Evolutionary conservation across 2,888 invertebrate species (phyloP), one percentile per base, ranked within the genome.

Genomic region (Amblyjoppa proteus): DNA sequence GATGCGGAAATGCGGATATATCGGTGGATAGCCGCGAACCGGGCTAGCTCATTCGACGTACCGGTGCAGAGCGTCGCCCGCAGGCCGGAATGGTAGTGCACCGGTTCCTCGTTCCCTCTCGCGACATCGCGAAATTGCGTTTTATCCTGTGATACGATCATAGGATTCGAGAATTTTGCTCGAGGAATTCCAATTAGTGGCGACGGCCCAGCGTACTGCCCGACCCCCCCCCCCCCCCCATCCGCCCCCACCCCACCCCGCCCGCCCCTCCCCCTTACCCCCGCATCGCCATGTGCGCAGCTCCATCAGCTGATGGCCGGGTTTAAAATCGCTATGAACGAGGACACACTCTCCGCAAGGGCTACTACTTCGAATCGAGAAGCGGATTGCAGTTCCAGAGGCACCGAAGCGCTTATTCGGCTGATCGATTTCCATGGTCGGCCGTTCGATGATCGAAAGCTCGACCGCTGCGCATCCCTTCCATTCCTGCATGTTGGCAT

Each of bases 121-220:
- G 84, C 34, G 77, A 89, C 88, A 87, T 88, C 86, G 87, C 83
- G 87, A 90, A 90, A 89, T 90, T 90, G 88, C 88, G 84, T 86
- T 81, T 84, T 80, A 85, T 61, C 84, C 87, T 86, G 84, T 89
- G 89, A 88, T 87, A 85, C 87, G 89, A 87, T 88, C 87, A 84
- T 83, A 88, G 88, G 88, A 87, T 88, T 89, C 88, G 87, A 89
- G 89, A 91, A 91, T 91, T 91, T 91, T 89, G 86, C 87, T 70
- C 89, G 87, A 88, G 90, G 90, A 90, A 91, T 91, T 91, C 83
- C 91, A 91, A 91, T 91, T 90, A 91, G 87, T 87, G 87, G 81
- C 79, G 28, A 25, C 53, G 20, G 58, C 25, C 45, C 45, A 49
- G 45, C 45, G 45, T 49, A 49, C 45, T 49, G 45, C 45, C 45